Conservation (phyloP, 2,888 invertebrate genomes). For the Eupsilia transversa region DNA sequence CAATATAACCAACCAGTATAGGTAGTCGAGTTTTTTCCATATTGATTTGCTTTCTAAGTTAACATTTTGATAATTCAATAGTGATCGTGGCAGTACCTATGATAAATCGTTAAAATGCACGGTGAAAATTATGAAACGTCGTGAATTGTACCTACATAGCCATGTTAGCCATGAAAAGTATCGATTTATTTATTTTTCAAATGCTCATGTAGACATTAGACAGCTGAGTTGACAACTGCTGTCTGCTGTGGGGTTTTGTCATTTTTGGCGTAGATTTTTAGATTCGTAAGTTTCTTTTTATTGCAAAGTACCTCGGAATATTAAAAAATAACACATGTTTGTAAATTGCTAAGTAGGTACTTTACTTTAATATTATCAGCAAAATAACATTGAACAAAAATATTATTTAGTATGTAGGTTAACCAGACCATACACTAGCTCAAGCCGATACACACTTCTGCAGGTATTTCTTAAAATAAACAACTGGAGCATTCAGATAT, state of each 20-base stretch:
- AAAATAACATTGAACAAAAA: slow-evolving; percentile 2
- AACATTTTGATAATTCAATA: slow-evolving; percentile 26
- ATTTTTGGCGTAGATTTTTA: slow-evolving; percentile 7
- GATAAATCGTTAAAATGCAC: slow-evolving; percentile 4
- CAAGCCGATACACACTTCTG: no score
- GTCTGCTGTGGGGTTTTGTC: slow-evolving; percentile 6
- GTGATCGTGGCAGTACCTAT: slow-evolving; percentile 5
- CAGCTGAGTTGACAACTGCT: slow-evolving; percentile 45
- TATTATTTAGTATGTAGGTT: not conserved
- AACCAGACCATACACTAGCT: not conserved
- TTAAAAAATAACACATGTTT: slow-evolving; percentile 7
- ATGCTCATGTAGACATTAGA: slow-evolving; percentile 7
- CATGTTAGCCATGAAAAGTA: slow-evolving; percentile 21
- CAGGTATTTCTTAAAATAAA: not conserved
- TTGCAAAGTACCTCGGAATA: not conserved
- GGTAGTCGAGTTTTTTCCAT: slow-evolving; percentile 3
- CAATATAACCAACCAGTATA: not conserved
- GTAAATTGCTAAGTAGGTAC: not conserved
- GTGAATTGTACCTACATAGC: not conserved
- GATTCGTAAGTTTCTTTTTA: not conserved
- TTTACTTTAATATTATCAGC: not conserved
- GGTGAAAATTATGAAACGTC: slow-evolving; percentile 11
- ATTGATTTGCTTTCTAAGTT: slow-evolving; percentile 23
- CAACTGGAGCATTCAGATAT: not conserved
- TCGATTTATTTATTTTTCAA: slow-evolving; percentile 46